Conservation (phyloP, 2,888 invertebrate species). For the Cloeon dipterum region DNA sequence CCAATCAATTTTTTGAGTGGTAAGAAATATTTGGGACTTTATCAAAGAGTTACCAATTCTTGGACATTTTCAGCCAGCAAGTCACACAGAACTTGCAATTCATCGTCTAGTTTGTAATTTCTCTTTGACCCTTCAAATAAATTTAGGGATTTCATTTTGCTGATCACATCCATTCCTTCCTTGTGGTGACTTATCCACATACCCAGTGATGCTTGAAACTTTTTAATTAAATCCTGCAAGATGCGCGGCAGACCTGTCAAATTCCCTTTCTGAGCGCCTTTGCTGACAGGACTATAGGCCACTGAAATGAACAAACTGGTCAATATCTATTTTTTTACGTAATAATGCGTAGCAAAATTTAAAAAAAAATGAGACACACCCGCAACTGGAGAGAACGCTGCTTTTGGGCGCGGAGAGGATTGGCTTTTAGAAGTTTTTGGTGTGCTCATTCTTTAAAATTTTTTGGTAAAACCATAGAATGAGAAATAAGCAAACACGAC, state of each 20-base stretch:
- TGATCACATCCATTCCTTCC: constrained; percentile 14
- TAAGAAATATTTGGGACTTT: neutral
- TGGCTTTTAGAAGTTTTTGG: too few species aligned
- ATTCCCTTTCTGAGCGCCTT: constrained; percentile 19
- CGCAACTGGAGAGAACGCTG: too few species aligned
- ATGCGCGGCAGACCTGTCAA: constrained; percentile 29
- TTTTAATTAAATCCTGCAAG: constrained; percentile 28
- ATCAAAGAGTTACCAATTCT: neutral
- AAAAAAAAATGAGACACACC: too few species aligned
- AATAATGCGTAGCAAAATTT: too few species aligned
- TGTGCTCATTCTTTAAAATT: too few species aligned
- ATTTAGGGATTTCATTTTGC: neutral
- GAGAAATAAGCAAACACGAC: too few species aligned
- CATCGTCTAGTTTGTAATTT: neutral
- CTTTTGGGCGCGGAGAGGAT: too few species aligned
- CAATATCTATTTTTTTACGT: too few species aligned
- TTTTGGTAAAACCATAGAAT: too few species aligned
- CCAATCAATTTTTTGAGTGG: neutral
- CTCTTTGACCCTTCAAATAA: neutral
- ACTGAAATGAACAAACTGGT: constrained; percentile 16
- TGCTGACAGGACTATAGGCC: constrained; percentile 16
- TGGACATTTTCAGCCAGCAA: neutral
- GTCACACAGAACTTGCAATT: neutral
- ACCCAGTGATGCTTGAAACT: constrained; percentile 25
- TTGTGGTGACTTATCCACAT: constrained; percentile 25